Evolutionary conservation across 2,797 vertebrate species (phyloP).

Genomic region (Muraenolepis orangiensis): DNA sequence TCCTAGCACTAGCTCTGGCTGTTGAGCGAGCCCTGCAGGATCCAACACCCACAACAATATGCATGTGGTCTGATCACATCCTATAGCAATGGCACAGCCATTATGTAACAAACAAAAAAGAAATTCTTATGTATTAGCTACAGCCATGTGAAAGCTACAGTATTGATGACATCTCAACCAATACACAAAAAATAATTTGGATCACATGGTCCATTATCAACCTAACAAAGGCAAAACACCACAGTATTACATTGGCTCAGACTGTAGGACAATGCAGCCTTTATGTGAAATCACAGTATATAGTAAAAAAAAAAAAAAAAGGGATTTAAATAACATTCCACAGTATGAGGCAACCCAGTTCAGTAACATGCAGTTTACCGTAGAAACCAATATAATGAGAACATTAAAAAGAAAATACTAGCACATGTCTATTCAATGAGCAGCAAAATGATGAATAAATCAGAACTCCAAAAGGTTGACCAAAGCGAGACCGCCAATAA

Average conservation of each 20-base stretch:
- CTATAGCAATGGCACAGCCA: not conserved
- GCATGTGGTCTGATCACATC: not conserved
- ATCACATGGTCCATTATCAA: conserved; percentile 19
- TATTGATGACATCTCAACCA: conserved; percentile 1
- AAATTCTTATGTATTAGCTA: not conserved
- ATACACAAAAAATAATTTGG: conserved; percentile 2
- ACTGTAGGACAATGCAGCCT: conserved; percentile 24
- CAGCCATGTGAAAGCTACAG: conserved; percentile 1
- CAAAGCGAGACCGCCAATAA: conserved; percentile 6
- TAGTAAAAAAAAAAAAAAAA: conserved; percentile 14
- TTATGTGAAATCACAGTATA: conserved; percentile 27
- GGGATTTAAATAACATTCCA: conserved; percentile 36
- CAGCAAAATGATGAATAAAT: conserved; percentile 9
- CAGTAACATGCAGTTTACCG: conserved; percentile 17
- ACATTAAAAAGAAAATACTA: conserved; percentile 29
- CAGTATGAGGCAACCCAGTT: conserved; percentile 41
- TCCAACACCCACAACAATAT: not conserved
- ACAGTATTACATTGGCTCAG: conserved; percentile 33
- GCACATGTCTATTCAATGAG: conserved; percentile 18
- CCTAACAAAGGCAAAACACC: conserved; percentile 19
- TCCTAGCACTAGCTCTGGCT: not conserved
- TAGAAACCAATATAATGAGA: conserved; percentile 10
- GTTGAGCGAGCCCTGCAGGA: not conserved
- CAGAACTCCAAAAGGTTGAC: conserved; percentile 13
- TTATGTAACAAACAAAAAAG: not conserved